A percentile compares a stretch with the other conserved stretches of the same genome.
phyloP scores from a whole-genome alignment of 2,888 invertebrate species.

The Erebia aethiops region DNA sequence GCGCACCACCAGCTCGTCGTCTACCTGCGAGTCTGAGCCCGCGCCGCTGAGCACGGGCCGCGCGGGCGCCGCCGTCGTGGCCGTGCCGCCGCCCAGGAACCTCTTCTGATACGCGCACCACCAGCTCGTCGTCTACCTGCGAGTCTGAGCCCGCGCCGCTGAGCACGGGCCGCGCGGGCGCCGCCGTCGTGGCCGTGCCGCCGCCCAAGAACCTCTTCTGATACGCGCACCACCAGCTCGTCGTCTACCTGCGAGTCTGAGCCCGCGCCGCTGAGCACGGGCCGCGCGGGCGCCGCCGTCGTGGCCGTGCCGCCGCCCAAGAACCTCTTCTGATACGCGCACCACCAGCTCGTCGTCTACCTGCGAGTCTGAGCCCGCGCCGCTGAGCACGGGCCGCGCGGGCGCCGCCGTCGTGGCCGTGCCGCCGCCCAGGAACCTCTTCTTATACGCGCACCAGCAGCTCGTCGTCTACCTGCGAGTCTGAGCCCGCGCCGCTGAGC shows the following conservation, averaged over 20 bases:
- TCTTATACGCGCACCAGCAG: constrained; percentile 58
- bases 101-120: constrained; percentile 61
- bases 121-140: constrained; percentile 49
- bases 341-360: constrained; percentile 49
- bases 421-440: constrained; percentile 67
- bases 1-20: constrained; percentile 46
- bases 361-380: constrained; percentile 83
- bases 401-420: constrained; percentile 93
- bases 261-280: constrained; percentile 90
- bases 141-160: constrained; percentile 87
- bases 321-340: constrained; percentile 62
- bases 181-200: constrained; percentile 90
- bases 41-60: constrained; percentile 91
- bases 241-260: constrained; percentile 56
- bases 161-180: constrained; percentile 93
- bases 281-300: constrained; percentile 94
- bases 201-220: constrained; percentile 67
- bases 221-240: constrained; percentile 51
- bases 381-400: constrained; percentile 92
- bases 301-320: constrained; percentile 84
- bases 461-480: constrained; percentile 48
- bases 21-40: constrained; percentile 73
- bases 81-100: constrained; percentile 77
- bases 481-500: constrained; percentile 88
- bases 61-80: constrained; percentile 94